A percentile compares a stretch with the other conserved stretches of the same genome.
Conservation (phyloP, 2,797 vertebrate genomes). For the Eulemur rubriventer region DNA sequence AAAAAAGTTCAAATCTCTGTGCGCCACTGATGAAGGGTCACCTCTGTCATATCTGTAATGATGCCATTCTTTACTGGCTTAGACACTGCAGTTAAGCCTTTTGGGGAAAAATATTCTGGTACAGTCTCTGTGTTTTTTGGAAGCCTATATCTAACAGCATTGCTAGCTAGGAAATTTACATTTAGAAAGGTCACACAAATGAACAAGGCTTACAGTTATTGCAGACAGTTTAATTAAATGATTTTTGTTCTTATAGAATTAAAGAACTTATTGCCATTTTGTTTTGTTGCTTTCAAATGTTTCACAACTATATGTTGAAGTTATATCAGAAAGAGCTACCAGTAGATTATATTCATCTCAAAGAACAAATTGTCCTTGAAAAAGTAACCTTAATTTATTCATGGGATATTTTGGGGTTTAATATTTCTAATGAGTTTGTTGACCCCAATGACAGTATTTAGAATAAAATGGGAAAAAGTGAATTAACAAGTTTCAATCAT, state of each 20-base stretch:
- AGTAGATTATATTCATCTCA: neutral
- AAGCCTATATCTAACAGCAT: constrained; percentile 23
- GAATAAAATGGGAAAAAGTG: constrained; percentile 39
- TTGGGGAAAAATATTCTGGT: neutral
- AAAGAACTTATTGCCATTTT: constrained; percentile 3
- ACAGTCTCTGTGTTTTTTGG: neutral
- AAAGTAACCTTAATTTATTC: constrained; percentile 37
- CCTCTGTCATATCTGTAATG: neutral
- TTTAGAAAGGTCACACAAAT: constrained; percentile 47
- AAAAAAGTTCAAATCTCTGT: neutral
- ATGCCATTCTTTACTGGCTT: neutral
- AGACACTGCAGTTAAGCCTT: neutral
- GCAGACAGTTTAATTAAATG: constrained; percentile 32
- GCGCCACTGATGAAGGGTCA: neutral
- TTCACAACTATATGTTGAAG: neutral
- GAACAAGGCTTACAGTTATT: constrained; percentile 40
- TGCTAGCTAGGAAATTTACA: constrained; percentile 17
- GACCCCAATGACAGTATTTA: neutral
- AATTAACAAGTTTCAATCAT: constrained; percentile 56
- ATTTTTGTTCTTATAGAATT: constrained; percentile 39
- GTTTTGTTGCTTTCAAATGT: constrained; percentile 18
- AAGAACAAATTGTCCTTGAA: neutral
- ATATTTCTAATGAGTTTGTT: constrained; percentile 48
- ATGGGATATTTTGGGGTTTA: constrained; percentile 37
- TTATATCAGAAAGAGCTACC: neutral